Conservation (phyloP, 1,140 invertebrate genomes). For the Drosophila paulistorum region DNA sequence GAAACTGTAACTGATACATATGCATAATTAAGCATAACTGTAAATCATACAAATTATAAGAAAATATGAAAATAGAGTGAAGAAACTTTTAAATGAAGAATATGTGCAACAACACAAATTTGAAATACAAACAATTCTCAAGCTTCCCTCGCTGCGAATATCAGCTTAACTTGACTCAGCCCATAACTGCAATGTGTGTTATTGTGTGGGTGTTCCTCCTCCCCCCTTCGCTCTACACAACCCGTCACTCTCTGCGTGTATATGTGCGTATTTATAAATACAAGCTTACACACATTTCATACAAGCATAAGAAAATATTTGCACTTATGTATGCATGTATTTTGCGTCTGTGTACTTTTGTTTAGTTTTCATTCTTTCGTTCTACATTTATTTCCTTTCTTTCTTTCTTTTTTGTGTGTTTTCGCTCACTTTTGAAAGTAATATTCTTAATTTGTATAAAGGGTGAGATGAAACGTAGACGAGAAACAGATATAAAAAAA, state of each 20-base stretch:
- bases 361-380: constrained; percentile 60
- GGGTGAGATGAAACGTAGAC: not conserved
- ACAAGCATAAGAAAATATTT: constrained; percentile 78
- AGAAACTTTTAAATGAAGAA: not conserved
- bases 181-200: constrained; percentile 22
- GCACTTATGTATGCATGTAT: constrained; percentile 42
- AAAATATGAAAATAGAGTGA: constrained; percentile 12
- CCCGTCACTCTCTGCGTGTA: constrained; percentile 16
- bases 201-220: constrained; percentile 36
- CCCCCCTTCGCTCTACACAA: too few species aligned
- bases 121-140: not conserved
- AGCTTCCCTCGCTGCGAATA: constrained; percentile 1
- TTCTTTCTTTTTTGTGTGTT: not conserved
- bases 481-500: not conserved
- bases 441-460: constrained; percentile 54
- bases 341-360: constrained; percentile 67
- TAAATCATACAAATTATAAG: not conserved
- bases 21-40: too few species aligned
- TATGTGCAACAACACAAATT: not conserved
- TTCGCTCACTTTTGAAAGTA: constrained; percentile 53
- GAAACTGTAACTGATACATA: too few species aligned
- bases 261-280: constrained; percentile 58
- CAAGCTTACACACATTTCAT: constrained; percentile 66
- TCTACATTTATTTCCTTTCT: constrained; percentile 11
- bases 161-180: not conserved